phyloP scores from a whole-genome alignment of 2,113 vertebrate species.

The Ophiodon elongatus region DNA sequence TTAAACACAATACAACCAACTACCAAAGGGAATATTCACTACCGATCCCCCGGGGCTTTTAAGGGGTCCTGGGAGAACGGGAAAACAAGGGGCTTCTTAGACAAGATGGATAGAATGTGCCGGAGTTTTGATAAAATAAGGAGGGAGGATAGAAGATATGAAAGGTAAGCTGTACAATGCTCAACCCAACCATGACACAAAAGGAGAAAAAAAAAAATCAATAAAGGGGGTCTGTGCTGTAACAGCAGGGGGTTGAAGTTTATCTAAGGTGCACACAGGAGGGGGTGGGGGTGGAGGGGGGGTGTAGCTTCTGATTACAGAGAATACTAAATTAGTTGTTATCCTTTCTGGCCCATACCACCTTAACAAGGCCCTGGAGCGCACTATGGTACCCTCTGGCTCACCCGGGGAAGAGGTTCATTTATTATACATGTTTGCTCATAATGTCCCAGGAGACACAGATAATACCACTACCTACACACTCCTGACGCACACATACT shows the following conservation, averaged over 20 bases:
- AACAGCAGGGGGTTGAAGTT: constrained; percentile 16
- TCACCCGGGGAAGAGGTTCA: constrained; percentile 37
- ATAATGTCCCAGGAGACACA: constrained; percentile 23
- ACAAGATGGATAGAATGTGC: not conserved
- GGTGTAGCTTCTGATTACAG: constrained; percentile 60
- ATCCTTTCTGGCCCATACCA: constrained; percentile 19
- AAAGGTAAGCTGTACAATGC: not conserved
- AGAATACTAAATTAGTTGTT: constrained; percentile 74
- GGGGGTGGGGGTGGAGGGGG: not conserved
- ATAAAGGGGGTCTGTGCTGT: constrained; percentile 20
- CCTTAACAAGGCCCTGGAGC: constrained; percentile 74
- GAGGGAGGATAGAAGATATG: not conserved
- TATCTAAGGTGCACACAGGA: constrained; percentile 21
- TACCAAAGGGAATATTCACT: constrained; percentile 66
- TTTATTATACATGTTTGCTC: constrained; percentile 67
- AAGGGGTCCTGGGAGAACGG: not conserved
- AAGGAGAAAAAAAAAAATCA: constrained; percentile 33
- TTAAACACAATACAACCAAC: not conserved
- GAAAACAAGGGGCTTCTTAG: not conserved
- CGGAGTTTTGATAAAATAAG: not conserved
- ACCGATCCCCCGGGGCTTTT: not conserved
- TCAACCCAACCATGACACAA: not conserved
- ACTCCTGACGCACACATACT: not conserved
- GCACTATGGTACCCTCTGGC: not conserved
- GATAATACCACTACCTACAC: not conserved